Base-by-base conservation (phyloP, 2,113 vertebrate genomes). In the Ptychochromis oligacanthus region DNA sequence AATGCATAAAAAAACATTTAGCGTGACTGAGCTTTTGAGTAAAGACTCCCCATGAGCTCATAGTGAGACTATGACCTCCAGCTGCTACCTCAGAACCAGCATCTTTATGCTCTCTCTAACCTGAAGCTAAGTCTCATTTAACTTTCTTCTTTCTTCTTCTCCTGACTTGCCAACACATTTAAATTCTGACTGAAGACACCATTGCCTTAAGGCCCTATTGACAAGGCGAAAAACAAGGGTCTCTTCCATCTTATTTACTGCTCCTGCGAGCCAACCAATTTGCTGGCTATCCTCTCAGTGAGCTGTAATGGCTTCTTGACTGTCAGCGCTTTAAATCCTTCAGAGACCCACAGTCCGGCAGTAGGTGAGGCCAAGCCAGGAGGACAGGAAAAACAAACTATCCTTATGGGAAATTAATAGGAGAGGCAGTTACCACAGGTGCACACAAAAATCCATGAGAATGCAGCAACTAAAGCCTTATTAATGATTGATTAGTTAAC, bases 181-280 rank as follows among this genome's bases (percentile, higher is more conserved):
- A 36, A 76, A 83, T 83, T 80, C 79, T 28, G 65, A 76, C 65
- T 78, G 36, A 17, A 77, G 61, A 74, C 85, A 15, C 75, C 56
- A 0, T 52, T 12, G 54, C 86, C 81, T 81, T 18, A 24, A 77
- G 65, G 82, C 60, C 78, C 75, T 87, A 88, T 84, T 65, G 83
- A 91, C 86, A 78, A 52, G 77, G 61, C 5, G 20, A 81, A 89
- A 91, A 89, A 85, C 87, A 81, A 38, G 56, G 49, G 75, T 67
- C 86, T 82, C 81, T 49, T 93, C 84, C 86, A 80, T 87, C 89
- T 86, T 90, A 87, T 92, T 93, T 87, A 86, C 84, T 81, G 72
- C 46, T 84, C 31, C 84, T 89, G 62, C n/a, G 61, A 88, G 85
- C 86, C 77, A 70, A 87, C 79, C 83, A 85, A 87, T 90, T 92